Conservation (phyloP, 2,113 vertebrate species). For the Ceuthmochares aereus region DNA sequence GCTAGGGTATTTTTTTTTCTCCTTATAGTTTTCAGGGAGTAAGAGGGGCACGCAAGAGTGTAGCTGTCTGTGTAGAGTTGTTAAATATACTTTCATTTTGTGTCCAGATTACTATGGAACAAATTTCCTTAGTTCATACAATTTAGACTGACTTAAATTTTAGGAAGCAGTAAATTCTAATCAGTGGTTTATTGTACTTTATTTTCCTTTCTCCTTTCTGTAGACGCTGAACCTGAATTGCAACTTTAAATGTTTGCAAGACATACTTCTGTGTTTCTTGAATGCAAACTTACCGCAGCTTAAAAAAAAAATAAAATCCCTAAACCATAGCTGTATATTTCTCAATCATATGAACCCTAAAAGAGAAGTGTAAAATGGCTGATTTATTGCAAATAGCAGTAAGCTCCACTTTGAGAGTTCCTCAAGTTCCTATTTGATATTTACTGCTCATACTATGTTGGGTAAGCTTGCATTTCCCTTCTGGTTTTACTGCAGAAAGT, state of each 20-base stretch:
- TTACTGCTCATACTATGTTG: not conserved
- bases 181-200: not conserved
- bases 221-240: not conserved
- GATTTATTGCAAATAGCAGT: not conserved
- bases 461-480: not conserved
- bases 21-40: not conserved
- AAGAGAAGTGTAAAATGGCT: not conserved
- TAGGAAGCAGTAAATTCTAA: not conserved
- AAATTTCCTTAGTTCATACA: not conserved
- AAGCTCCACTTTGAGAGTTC: not conserved
- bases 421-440: not conserved
- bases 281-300: not conserved
- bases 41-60: fast-evolving
- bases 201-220: not conserved
- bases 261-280: not conserved
- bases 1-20: not conserved
- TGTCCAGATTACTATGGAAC: not conserved
- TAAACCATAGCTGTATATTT: not conserved
- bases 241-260: not conserved
- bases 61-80: not conserved
- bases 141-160: not conserved
- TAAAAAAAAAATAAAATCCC: not conserved
- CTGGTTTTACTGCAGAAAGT: not conserved
- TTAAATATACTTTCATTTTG: not conserved
- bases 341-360: not conserved